Conservation (phyloP, 2,888 invertebrate genomes). For the Cerastoderma edule region DNA sequence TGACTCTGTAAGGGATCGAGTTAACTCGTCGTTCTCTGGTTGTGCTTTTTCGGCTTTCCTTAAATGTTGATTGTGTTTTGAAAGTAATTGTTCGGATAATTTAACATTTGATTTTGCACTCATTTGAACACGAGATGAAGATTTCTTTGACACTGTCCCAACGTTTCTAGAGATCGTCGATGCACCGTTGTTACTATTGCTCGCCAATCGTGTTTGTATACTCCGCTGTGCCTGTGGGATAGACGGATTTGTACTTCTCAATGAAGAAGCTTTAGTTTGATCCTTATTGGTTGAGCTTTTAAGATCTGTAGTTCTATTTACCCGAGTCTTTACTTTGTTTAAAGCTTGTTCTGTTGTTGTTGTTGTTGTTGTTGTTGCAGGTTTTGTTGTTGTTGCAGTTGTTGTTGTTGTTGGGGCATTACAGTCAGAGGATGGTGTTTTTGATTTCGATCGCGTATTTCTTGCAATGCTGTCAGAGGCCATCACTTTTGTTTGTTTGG, state of each 20-base stretch:
- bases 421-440: neutral
- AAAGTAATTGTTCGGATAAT: neutral
- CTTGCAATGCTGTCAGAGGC: neutral
- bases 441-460: constrained; percentile 1
- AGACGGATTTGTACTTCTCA: neutral
- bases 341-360: neutral
- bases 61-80: neutral
- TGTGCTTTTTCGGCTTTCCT: neutral
- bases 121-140: too few species aligned
- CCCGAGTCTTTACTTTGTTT: neutral
- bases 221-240: neutral
- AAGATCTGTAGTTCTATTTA: neutral
- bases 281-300: neutral
- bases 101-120: neutral
- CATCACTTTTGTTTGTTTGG: too few species aligned
- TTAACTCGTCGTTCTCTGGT: neutral
- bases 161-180: too few species aligned
- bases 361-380: neutral
- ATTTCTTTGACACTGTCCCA: too few species aligned
- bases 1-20: neutral
- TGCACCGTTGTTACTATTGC: too few species aligned
- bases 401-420: neutral
- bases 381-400: neutral
- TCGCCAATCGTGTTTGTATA: neutral
- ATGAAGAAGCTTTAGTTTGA: neutral